Percentiles rank a stretch among this genome's conserved stretches.
phyloP scores from a whole-genome alignment of 2,113 vertebrate genomes.

The Nesospiza acunhae region DNA sequence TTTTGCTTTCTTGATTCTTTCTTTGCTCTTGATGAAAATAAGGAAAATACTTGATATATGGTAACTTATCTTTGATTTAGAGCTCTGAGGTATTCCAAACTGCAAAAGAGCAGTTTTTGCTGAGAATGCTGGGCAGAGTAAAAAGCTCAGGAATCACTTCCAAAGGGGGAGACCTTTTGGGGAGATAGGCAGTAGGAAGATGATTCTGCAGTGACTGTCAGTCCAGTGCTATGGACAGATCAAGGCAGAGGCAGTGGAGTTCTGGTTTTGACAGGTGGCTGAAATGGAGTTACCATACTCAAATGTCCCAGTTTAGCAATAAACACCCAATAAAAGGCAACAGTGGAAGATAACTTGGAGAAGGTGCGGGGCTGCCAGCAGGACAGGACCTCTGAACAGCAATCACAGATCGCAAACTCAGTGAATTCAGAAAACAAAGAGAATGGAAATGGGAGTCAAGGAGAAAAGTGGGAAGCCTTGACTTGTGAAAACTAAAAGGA shows the following conservation, averaged over 20 bases:
- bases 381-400: neutral
- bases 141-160: neutral
- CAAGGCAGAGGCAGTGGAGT: neutral
- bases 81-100: neutral
- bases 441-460: neutral
- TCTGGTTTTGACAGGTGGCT: neutral
- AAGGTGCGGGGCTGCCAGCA: neutral
- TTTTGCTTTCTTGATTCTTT: neutral
- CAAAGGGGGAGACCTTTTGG: neutral
- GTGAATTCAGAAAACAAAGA: neutral
- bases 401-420: neutral
- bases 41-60: neutral
- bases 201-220: neutral
- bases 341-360: neutral
- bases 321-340: neutral
- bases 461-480: neutral
- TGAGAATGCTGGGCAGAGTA: neutral
- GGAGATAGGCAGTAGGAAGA: neutral
- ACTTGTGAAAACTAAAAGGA: neutral
- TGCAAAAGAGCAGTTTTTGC: neutral
- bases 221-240: neutral
- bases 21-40: neutral
- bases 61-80: neutral
- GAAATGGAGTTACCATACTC: neutral
- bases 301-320: neutral